Percentiles rank a stretch among this genome's conserved stretches.
These are phyloP conservation scores for Globodera rostochiensis DNA, from an alignment of 1,140 invertebrate species.

Conservation along the genomic window DNA sequence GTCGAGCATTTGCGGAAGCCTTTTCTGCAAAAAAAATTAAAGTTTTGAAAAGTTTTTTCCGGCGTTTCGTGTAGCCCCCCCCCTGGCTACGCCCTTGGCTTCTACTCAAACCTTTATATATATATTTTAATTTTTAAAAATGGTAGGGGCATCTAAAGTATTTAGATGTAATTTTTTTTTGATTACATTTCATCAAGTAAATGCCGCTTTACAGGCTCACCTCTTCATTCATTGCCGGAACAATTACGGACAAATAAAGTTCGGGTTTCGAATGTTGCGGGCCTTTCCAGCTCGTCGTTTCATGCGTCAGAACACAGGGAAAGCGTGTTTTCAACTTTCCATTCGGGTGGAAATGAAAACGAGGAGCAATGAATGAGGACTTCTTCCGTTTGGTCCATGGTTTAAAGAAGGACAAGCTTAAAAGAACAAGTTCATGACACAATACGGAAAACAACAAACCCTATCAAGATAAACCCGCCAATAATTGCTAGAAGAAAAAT, in stretches of 20 bases:
- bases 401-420: slow-evolving; percentile 39
- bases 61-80: too few species aligned
- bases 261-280: slow-evolving; percentile 29
- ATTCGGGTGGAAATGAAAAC: slow-evolving; percentile 13
- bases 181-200: not conserved
- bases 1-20: slow-evolving; percentile 59
- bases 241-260: slow-evolving; percentile 52
- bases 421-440: slow-evolving; percentile 12
- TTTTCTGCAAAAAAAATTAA: slow-evolving; percentile 44
- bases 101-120: too few species aligned
- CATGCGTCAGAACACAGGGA: slow-evolving; percentile 8
- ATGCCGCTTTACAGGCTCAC: slow-evolving; percentile 14
- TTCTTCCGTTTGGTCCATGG: slow-evolving; percentile 34
- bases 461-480: not conserved
- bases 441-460: not conserved
- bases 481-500: not conserved
- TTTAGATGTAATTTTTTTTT: slow-evolving; percentile 10
- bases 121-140: too few species aligned
- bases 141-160: not conserved
- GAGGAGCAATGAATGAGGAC: slow-evolving; percentile 18
- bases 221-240: slow-evolving; percentile 64
- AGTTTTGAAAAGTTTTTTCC: slow-evolving; percentile 14
- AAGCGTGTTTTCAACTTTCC: not conserved
- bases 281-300: not conserved
- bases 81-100: too few species aligned